A percentile compares a stretch with the other conserved stretches of the same genome.
Evolutionary conservation across 2,113 vertebrate genomes (phyloP).

Genomic region (Danio rerio): DNA sequence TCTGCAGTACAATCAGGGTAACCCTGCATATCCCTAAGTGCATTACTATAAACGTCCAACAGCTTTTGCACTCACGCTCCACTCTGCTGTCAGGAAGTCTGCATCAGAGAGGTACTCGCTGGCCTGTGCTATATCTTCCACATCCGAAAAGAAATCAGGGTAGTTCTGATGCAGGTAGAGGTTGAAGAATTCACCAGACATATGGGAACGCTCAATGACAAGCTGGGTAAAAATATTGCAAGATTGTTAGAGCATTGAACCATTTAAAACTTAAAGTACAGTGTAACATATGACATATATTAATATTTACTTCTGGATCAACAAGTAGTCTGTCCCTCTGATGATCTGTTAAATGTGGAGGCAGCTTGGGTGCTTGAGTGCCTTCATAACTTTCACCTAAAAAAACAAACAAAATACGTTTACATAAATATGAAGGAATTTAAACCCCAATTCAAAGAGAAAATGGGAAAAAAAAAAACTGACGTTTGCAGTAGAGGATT

Average conservation of each 20-base stretch:
- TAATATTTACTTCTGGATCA: slow-evolving; percentile 73
- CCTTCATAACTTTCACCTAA: slow-evolving; percentile 65
- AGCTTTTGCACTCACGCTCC: slow-evolving; percentile 84
- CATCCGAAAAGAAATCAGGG: slow-evolving; percentile 86
- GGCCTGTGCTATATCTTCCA: slow-evolving; percentile 87
- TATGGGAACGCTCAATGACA: slow-evolving; percentile 90
- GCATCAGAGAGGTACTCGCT: slow-evolving; percentile 93
- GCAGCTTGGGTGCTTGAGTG: slow-evolving; percentile 56
- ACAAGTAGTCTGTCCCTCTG: slow-evolving; percentile 67
- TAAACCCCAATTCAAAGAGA: neutral
- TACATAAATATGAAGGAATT: neutral
- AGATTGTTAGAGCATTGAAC: neutral
- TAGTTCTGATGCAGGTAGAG: slow-evolving; percentile 98
- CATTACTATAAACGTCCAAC: neutral
- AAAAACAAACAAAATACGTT: neutral
- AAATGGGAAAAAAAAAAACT: slow-evolving; percentile 61
- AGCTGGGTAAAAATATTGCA: slow-evolving; percentile 68
- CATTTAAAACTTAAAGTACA: neutral
- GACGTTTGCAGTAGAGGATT: slow-evolving; percentile 97
- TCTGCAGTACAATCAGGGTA: neutral
- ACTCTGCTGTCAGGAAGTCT: slow-evolving; percentile 86
- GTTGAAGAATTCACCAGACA: slow-evolving; percentile 90
- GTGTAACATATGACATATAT: neutral
- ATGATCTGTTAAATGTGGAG: slow-evolving; percentile 72
- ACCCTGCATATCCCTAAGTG: neutral